Evolutionary conservation across 1,140 invertebrate species (phyloP).

Genomic region (Drosophila kurseongensis): DNA sequence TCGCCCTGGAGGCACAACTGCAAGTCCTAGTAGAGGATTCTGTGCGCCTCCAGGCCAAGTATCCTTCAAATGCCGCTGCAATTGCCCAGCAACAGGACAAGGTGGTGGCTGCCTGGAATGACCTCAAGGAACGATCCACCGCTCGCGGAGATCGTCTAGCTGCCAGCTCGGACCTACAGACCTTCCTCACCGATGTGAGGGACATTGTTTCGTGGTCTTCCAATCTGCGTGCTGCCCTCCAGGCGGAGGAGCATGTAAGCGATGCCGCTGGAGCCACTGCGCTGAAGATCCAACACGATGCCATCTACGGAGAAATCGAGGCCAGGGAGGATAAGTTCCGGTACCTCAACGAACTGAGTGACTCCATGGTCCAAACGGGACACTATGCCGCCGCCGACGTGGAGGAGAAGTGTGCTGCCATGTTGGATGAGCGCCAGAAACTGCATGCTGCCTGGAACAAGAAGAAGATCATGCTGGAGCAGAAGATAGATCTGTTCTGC

Average conservation of each 20-base stretch:
- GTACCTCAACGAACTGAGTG: constrained; percentile 91
- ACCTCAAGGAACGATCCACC: constrained; percentile 92
- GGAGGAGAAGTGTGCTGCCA: constrained; percentile 90
- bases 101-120: constrained; percentile 94
- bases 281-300: constrained; percentile 95
- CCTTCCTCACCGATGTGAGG: constrained; percentile 92
- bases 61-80: constrained; percentile 96
- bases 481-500: constrained; percentile 97
- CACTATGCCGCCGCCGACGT: constrained; percentile 94
- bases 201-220: constrained; percentile 96
- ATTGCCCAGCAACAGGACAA: constrained; percentile 93
- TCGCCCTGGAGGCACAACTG: constrained; percentile 96
- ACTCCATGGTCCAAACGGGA: constrained; percentile 93
- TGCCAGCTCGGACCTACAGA: constrained; percentile 95
- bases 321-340: constrained; percentile 95
- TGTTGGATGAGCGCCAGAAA: constrained; percentile 91
- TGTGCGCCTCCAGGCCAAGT: constrained; percentile 92
- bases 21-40: constrained; percentile 97
- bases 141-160: constrained; percentile 92
- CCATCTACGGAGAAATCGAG: constrained; percentile 97
- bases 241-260: constrained; percentile 92
- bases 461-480: constrained; percentile 95
- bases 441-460: constrained; percentile 94
- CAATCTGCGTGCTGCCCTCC: constrained; percentile 91
- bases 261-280: constrained; percentile 95